Evolutionary conservation across 35 echinoderm and acorn worm genomes (phyloP).

Genomic region (Strongylocentrotus purpuratus): DNA sequence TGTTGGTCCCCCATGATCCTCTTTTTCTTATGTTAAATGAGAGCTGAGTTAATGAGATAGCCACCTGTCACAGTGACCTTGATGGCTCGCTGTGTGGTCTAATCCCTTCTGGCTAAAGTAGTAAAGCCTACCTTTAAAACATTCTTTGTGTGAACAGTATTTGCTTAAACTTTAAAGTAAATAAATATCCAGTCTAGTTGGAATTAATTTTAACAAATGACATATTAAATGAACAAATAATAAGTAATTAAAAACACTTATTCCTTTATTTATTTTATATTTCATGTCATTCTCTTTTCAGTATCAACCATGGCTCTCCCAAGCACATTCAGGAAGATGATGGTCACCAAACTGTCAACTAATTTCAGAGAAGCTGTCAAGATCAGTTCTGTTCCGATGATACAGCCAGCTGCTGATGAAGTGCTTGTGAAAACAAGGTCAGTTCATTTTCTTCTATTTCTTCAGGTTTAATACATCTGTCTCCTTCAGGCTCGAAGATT

Average conservation of each 20-base stretch:
- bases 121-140: too few relatives aligned
- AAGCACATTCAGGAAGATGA: slow-evolving; percentile 74
- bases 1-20: too few relatives aligned
- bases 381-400: slow-evolving; percentile 66
- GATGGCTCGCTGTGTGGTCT: too few relatives aligned
- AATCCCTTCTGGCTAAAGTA: too few relatives aligned
- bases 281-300: neutral
- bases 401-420: slow-evolving; percentile 60
- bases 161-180: too few relatives aligned
- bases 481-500: too few relatives aligned
- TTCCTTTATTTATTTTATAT: neutral
- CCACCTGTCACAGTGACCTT: too few relatives aligned
- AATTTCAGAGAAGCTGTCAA: slow-evolving; percentile 83
- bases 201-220: too few relatives aligned
- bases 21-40: too few relatives aligned
- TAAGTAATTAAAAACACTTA: neutral
- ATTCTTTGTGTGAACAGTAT: too few relatives aligned
- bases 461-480: neutral
- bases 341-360: slow-evolving; percentile 65
- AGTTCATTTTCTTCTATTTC: neutral
- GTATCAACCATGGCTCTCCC: slow-evolving; percentile 60
- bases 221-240: too few relatives aligned
- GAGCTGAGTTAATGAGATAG: too few relatives aligned
- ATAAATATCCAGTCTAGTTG: neutral
- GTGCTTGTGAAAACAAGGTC: slow-evolving; percentile 83